Base-by-base conservation (phyloP, 2,113 vertebrate species). In the Psettodes erumei region DNA sequence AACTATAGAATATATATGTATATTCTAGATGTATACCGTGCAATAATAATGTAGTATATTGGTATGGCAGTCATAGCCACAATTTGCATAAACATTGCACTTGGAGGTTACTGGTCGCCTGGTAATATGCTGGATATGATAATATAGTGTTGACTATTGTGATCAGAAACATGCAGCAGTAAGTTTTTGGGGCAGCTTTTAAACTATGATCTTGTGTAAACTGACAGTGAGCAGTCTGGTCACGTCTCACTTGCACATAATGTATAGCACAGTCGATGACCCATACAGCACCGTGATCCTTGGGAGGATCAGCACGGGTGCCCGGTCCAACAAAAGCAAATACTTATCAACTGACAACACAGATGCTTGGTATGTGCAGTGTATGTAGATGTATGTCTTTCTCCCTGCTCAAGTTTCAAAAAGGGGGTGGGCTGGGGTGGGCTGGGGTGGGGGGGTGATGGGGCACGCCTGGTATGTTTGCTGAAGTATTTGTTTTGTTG, bases 401-500 rank as follows among this genome's bases (percentile, higher is more conserved):
- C 65, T 68, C 50, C n/a, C 28, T 71, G 67, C 65, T 81, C 48
- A 3, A 15, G 27, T 83, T 86, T 89, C 71, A 80, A 88, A 91
- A 77, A 58, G 72, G 65, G 61, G 73, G 11, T 53, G 13, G n/a
- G n/a, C n/a, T 40, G 63, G 25, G 28, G 45, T 42, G 58, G 16
- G 35, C 23, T 3, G 5, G 35, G 15, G 23, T 28, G 21, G 27
- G 12, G 37, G 15, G 56, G 15, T 10, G 8, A 16, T 61, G 50
- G 59, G 27, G 73, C 30, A 18, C 0, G 58, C 21, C 23, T 28
- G 19, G 74, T 79, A 42, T 88, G 82, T 93, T 92, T 93, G 83
- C 90, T 64, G 28, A 77, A 79, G 84, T 81, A 86, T 92, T 93
- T 92, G 82, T 91, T 90, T 88, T 78, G 81, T 85, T 92, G 81